phyloP scores from a whole-genome alignment of 2,888 invertebrate species.

The Stenoptilia bipunctidactyla region DNA sequence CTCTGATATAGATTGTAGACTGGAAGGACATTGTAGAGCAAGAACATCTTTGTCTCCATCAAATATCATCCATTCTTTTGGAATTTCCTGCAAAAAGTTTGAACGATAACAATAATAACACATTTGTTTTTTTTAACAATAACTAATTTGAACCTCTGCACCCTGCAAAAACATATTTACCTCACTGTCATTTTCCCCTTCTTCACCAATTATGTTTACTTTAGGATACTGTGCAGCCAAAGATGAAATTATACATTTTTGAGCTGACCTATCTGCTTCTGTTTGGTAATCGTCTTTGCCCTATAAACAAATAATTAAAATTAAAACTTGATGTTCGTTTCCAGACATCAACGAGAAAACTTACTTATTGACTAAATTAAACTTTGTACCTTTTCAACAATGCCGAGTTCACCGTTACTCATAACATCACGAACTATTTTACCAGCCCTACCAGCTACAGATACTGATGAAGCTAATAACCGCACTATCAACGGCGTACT shows the following conservation, averaged over 20 bases:
- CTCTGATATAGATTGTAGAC: constrained; percentile 74
- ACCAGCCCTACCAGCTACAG: constrained; percentile 86
- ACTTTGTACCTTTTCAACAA: constrained; percentile 89
- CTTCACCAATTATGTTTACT: constrained; percentile 91
- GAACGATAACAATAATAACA: no score
- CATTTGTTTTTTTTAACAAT: no score
- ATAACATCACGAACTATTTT: constrained; percentile 92
- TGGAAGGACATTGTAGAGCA: constrained; percentile 74
- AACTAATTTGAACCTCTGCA: no score
- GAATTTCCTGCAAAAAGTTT: constrained; percentile 58
- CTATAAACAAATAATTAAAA: constrained; percentile 35
- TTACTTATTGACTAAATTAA: neutral
- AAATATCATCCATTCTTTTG: constrained; percentile 82
- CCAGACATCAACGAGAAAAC: no score
- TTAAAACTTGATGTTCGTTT: no score
- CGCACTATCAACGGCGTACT: constrained; percentile 76
- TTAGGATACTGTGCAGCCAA: constrained; percentile 86
- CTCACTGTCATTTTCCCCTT: constrained; percentile 78
- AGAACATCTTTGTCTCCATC: constrained; percentile 79
- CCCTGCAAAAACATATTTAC: constrained; percentile 34
- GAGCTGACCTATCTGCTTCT: constrained; percentile 96
- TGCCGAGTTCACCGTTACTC: constrained; percentile 89
- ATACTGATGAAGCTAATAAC: constrained; percentile 83
- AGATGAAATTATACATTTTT: constrained; percentile 92
- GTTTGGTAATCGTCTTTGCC: constrained; percentile 96